Base-by-base conservation (phyloP, 2,888 invertebrate genomes). In the Chalcosyrphus nemorum region DNA sequence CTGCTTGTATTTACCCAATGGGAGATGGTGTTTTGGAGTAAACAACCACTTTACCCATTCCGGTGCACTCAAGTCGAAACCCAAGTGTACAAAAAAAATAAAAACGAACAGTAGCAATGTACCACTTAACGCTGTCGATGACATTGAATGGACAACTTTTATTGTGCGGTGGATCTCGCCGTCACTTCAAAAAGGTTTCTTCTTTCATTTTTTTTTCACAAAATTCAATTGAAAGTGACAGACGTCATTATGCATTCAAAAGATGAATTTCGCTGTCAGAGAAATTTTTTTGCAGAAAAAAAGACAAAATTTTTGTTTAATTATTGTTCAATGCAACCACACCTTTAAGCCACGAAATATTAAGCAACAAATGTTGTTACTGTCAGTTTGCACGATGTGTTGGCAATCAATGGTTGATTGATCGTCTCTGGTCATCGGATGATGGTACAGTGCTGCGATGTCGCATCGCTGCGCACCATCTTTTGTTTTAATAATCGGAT, bases 401-500 rank as follows among this genome's bases (percentile, higher is more conserved):
- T 52, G 52, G 27, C 29, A 29, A 27, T 50, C 50, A 54, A 29
- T 29, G 13, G 15, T 3, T 52, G 27, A 52, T 52, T 15, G 52
- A 52, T 52, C 27, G 32, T 7, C 1, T 9, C 9, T 38, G 13
- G 9, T 24, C 5, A 21, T 41, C 0, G 19, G 2, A 2, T 19
- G 38, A 13, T 38, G 3, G n/a, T 38, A 32, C 2, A 2, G 2
- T 21, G 70, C 56, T 61, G 52, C 56, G 43, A 63, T 77, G 70
- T 70, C 50, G 24, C 24, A 17, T 66, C 38, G 29, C 29, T 29
- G 2, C 24, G 56, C 1, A 38, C 29, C 27, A 32, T 66, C 41
- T 50, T 66, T 65, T 52, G 27, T 68, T 19, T 70, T 52, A 43
- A 38, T 63, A 81, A 81, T 80, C 61, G 54, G 75, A 70, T 54